A percentile compares a stretch with the other conserved stretches of the same genome.
These are phyloP conservation scores for Ornithoptera priamus DNA, from an alignment of 2,888 invertebrate genomes.

Conservation along the genomic window DNA sequence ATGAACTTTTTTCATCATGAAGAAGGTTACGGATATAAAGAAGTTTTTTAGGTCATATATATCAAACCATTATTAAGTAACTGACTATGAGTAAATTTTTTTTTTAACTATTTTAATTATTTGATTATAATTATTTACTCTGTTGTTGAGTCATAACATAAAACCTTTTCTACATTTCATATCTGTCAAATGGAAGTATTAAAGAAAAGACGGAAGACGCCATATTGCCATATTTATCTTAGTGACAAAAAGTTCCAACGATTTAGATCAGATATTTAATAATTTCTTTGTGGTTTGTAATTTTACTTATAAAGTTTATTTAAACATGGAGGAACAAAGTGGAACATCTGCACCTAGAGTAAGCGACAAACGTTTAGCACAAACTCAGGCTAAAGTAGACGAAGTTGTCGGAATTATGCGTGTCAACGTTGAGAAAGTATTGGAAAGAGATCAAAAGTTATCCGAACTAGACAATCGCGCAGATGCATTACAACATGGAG, in stretches of 20 bases:
- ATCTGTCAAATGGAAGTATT: conserved; percentile 17
- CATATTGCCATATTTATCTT: conserved; percentile 33
- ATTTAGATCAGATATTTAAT: conserved; percentile 5
- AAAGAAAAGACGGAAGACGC: conserved; percentile 21
- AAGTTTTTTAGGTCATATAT: no score
- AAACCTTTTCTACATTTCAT: conserved; percentile 1
- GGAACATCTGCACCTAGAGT: conserved; percentile 73
- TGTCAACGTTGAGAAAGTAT: conserved; percentile 97
- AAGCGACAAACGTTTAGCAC: conserved; percentile 75
- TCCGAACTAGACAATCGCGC: conserved; percentile 97
- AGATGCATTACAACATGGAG: conserved; percentile 96
- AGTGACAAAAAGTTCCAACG: conserved; percentile 15
- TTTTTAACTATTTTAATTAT: background rate
- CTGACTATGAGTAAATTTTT: background rate
- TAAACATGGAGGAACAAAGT: conserved; percentile 74
- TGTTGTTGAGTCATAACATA: background rate
- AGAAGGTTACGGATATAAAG: no score
- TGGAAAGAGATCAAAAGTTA: conserved; percentile 96
- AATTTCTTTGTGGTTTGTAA: background rate
- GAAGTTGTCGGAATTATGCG: conserved; percentile 96
- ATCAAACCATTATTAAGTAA: no score
- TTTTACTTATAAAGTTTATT: conserved; percentile 10
- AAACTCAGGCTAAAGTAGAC: conserved; percentile 77
- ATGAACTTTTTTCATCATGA: no score
- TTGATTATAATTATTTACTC: background rate